Evolutionary conservation across 2,888 invertebrate species (phyloP).

Genomic region (Acholoe squamosa): DNA sequence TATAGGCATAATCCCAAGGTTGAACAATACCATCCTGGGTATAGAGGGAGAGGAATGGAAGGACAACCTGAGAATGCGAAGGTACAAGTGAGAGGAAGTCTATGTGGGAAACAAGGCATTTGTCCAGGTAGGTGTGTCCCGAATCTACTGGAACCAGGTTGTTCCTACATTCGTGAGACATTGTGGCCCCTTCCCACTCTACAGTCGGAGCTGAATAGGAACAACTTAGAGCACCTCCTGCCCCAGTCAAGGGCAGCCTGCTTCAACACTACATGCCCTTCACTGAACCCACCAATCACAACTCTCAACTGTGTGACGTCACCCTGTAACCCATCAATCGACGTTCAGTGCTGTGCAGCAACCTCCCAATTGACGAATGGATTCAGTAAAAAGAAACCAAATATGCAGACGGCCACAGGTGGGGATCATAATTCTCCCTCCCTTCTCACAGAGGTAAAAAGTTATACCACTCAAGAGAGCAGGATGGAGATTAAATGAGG

Average conservation of each 20-base stretch:
- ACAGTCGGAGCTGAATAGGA: neutral
- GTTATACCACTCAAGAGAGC: neutral
- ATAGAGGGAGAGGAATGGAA: no score
- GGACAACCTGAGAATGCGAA: no score
- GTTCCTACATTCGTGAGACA: neutral
- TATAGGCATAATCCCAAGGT: no score
- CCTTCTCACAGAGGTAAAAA: neutral
- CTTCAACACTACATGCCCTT: neutral
- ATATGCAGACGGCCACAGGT: slow-evolving; percentile 12
- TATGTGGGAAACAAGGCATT: neutral
- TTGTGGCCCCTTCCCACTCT: neutral
- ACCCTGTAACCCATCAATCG: neutral
- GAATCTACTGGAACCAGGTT: neutral
- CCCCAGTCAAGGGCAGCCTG: neutral
- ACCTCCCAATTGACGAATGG: neutral
- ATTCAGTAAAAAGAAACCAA: slow-evolving; percentile 25
- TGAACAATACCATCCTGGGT: no score
- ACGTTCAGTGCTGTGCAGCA: no score
- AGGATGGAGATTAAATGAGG: neutral
- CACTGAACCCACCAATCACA: neutral
- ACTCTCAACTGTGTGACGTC: neutral
- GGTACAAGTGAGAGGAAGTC: no score
- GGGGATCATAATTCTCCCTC: slow-evolving; percentile 6
- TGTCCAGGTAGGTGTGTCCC: neutral
- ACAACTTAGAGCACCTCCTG: neutral